Evolutionary conservation across 1,140 invertebrate genomes (phyloP), one percentile per base, ranked within the genome.

Genomic region (Penaeus chinensis): DNA sequence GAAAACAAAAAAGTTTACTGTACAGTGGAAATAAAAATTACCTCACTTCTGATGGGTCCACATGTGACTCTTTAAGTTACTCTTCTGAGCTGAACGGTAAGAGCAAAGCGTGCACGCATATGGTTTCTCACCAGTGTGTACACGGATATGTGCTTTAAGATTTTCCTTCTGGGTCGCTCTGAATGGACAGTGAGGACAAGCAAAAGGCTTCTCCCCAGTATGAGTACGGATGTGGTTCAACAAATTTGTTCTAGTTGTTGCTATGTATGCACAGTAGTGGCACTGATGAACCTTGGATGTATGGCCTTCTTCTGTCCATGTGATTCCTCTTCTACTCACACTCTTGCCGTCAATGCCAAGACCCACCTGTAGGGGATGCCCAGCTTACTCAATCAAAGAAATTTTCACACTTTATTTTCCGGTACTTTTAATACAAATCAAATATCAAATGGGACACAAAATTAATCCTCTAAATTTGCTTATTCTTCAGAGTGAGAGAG

Each of bases 131-230:
- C 83, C 83, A 62, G 83, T 84, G 54, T 84, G 83, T 54, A 32
- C 77, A 24, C 83, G 83, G 77, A 84, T 84, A n/a, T 84, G 83
- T 60, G 83, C 83, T 77, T 84, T 84, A 13, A 84, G 83, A 37
- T 84, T 84, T 77, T 84, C 83, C 71, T 84, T 84, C 37, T 84
- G 83, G 19, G 83, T 84, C 3, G 83, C 83, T 77, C 83, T 76
- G 54, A 84, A 84, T 32, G 83, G 69, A 62, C 83, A 84, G 20
- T 77, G 83, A 61, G 83, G 83, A 76, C 83, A 84, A 19, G 71
- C 83, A 76, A 84, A 84, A 32, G 83, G 83, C 83, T 77, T 84
- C 69, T 84, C 83, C 60, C 83, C 83, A 22, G 83, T 84, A 42
- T 84, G 83, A 18, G 83, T 76, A 54, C 83, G 83, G 61, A 84